phyloP scores from a whole-genome alignment of 2,888 invertebrate species.

The Ophion ellenae region DNA sequence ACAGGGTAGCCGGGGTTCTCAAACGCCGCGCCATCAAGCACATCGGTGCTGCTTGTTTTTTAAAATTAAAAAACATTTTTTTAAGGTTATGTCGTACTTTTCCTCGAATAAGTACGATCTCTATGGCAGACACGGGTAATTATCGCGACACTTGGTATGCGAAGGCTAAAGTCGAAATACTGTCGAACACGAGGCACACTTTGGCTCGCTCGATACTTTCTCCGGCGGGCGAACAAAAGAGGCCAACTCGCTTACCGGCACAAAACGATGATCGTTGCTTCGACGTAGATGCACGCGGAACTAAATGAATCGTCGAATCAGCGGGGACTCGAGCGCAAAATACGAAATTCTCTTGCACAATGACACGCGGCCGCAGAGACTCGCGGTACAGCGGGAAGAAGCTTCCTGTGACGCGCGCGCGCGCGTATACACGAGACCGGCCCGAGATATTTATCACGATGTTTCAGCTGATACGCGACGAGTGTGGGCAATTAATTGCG shows the following conservation, averaged over 20 bases:
- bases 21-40: constrained; percentile 15
- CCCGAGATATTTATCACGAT: not conserved
- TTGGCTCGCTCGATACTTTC: constrained; percentile 45
- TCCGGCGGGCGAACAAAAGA: constrained; percentile 22
- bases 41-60: not conserved
- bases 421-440: not conserved
- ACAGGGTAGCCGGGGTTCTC: constrained; percentile 62
- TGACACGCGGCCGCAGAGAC: not conserved
- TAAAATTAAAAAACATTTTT: constrained; percentile 16
- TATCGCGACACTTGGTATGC: not conserved
- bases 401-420: not conserved
- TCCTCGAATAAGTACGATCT: not conserved
- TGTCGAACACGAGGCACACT: constrained; percentile 12
- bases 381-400: not conserved
- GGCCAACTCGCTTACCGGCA: not conserved
- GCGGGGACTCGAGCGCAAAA: not conserved
- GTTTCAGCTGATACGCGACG: not conserved
- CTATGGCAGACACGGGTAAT: not conserved
- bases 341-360: not conserved
- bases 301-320: not conserved
- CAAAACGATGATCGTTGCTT: not conserved
- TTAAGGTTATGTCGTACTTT: constrained; percentile 54
- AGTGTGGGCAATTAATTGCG: not conserved
- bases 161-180: not conserved
- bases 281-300: not conserved